Conservation (phyloP, 2,797 vertebrate species). For the Poecilia gillii region DNA sequence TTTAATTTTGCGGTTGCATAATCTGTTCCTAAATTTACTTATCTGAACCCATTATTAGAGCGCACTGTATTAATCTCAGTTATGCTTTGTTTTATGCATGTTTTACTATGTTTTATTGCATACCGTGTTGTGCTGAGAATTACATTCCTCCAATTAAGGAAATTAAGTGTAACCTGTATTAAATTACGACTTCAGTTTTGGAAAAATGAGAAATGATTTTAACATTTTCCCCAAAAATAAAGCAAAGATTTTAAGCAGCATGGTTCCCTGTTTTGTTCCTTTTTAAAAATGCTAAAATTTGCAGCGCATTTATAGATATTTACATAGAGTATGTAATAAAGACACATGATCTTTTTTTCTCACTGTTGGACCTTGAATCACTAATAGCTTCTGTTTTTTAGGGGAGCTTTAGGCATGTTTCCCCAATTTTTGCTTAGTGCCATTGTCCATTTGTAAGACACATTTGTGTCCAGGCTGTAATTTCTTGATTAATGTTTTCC, state of each 20-base stretch:
- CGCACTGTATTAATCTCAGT: slow-evolving; percentile 13
- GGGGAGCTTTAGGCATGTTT: neutral
- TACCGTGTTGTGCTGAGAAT: neutral
- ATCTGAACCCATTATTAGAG: slow-evolving; percentile 30
- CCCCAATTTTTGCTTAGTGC: neutral
- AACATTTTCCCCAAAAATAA: neutral
- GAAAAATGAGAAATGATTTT: neutral
- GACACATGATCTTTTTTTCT: neutral
- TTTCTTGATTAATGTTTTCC: neutral
- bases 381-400: neutral
- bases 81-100: slow-evolving; percentile 12
- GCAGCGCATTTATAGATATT: neutral
- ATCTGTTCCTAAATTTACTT: slow-evolving; percentile 29
- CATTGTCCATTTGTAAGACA: neutral
- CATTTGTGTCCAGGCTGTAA: neutral
- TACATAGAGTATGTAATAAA: neutral
- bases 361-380: neutral
- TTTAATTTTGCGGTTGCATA: slow-evolving; percentile 26
- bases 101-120: slow-evolving; percentile 14
- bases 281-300: neutral
- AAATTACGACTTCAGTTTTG: neutral
- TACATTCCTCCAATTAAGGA: neutral
- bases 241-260: neutral
- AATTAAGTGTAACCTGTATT: neutral
- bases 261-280: neutral